Evolutionary conservation across 2,888 invertebrate species (phyloP), one percentile per base, ranked within the genome.

Genomic region (Melangyna quadrimaculata): DNA sequence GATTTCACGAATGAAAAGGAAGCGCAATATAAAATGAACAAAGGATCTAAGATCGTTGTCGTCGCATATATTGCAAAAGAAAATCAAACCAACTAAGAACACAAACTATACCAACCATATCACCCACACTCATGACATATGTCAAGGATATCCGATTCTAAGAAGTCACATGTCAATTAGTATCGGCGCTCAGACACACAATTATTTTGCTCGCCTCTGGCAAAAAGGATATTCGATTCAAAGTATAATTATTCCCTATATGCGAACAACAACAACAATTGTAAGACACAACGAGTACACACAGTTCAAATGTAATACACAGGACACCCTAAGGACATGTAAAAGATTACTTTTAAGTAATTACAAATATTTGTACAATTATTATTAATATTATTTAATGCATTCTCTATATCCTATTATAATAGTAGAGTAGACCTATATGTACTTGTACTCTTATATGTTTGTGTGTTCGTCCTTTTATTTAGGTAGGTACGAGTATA

Each of bases 301-400:
- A 65, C 40, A 65, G 83, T 78, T 83, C 83, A 83, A 51, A 37
- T 70, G 32, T 48, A 57, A 63, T 75, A 48, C 74, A 70, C 37
- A 72, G 71, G 71, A 72, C 45, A 75, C 79, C 86, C 81, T 63
- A 69, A 69, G 86, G 81, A 77, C 77, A 81, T 81, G 81, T 73
- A 78, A 80, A 81, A 81, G 77, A 81, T 78, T 81, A 81, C 73
- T 78, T 81, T 78, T 70, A 86, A 77, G 86, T 78, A 86, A 81
- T 78, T 81, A 81, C 86, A 86, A 86, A 86, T 86, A 86, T 84
- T 84, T 84, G 84, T 67, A 75, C 80, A 84, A 84, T 84, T 81
- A 84, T 84, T 81, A 86, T 86, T 81, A 81, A 86, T 81, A 81
- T 65, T 81, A 81, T 81, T 86, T 81, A 86, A 81, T 86, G 80